Percentiles rank a stretch among this genome's conserved stretches.
phyloP scores from a whole-genome alignment of 2,888 invertebrate species.

The Agelastica alni region DNA sequence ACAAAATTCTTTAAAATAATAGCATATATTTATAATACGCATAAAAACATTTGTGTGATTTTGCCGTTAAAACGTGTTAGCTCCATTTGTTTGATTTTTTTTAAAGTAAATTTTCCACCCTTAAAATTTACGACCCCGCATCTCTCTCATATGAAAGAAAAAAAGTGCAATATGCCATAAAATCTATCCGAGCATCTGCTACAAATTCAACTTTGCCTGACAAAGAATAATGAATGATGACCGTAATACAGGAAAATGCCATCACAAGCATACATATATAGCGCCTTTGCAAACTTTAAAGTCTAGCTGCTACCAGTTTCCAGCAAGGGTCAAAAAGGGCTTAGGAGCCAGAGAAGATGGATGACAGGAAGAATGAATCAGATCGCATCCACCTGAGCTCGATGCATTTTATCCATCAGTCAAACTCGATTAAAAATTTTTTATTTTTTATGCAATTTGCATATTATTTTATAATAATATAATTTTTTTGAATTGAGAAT shows the following conservation, averaged over 20 bases:
- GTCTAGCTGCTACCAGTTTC: slow-evolving; percentile 30
- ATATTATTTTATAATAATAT: background rate
- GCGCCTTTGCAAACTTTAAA: slow-evolving; percentile 33
- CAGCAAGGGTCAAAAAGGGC: slow-evolving; percentile 35
- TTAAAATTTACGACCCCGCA: slow-evolving; percentile 12
- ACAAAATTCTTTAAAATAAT: too few relatives aligned
- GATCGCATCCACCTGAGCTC: slow-evolving; percentile 44
- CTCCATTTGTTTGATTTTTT: too few relatives aligned
- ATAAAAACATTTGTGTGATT: too few relatives aligned
- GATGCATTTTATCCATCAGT: slow-evolving; percentile 44
- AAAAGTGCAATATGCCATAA: slow-evolving; percentile 27
- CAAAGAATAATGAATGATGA: slow-evolving; percentile 39
- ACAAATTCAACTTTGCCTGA: slow-evolving; percentile 37
- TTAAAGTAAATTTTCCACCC: slow-evolving; percentile 16
- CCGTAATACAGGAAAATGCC: slow-evolving; percentile 27
- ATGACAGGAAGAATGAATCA: slow-evolving; percentile 43
- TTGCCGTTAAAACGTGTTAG: too few relatives aligned
- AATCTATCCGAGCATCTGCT: slow-evolving; percentile 32
- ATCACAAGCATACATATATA: slow-evolving; percentile 29
- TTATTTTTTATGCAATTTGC: slow-evolving; percentile 40
- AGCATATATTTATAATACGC: too few relatives aligned
- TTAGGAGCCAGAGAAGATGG: slow-evolving; percentile 39
- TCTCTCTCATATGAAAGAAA: slow-evolving; percentile 20
- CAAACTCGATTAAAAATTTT: slow-evolving; percentile 44
- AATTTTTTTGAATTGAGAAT: too few relatives aligned